Conservation (phyloP, 2,888 invertebrate species). For the Idaea dimidiata region DNA sequence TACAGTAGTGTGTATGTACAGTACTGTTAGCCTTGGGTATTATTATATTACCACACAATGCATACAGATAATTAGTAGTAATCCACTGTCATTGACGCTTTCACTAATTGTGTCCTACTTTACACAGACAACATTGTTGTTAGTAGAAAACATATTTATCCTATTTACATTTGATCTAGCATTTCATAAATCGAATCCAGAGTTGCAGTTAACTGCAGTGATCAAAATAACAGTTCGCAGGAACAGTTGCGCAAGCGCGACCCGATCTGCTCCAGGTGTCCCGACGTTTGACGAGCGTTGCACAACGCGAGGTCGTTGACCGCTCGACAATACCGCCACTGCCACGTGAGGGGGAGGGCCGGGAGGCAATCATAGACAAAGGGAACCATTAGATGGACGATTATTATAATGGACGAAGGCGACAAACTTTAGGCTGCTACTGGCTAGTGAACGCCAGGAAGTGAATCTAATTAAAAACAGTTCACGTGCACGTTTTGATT, state of each 20-base stretch:
- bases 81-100: slow-evolving; percentile 12
- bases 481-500: slow-evolving; percentile 34
- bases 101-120: slow-evolving; percentile 10
- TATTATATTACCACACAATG: slow-evolving; percentile 21
- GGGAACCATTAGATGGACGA: slow-evolving; percentile 21
- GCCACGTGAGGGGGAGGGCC: slow-evolving; percentile 33
- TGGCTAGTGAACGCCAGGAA: slow-evolving; percentile 33
- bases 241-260: slow-evolving; percentile 44
- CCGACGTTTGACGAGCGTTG: slow-evolving; percentile 44
- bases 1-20: no score
- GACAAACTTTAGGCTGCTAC: not conserved
- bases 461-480: slow-evolving; percentile 50
- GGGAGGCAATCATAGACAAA: slow-evolving; percentile 49
- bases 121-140: not conserved
- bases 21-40: slow-evolving; percentile 9
- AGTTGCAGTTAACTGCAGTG: slow-evolving; percentile 4
- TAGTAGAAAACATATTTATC: slow-evolving; percentile 12
- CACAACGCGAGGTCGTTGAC: slow-evolving; percentile 60
- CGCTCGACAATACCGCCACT: slow-evolving; percentile 53
- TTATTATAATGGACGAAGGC: slow-evolving; percentile 18
- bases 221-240: slow-evolving; percentile 29
- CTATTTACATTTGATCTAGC: no score
- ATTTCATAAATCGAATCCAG: not conserved
- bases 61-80: slow-evolving; percentile 9
- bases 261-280: slow-evolving; percentile 56